phyloP scores from a whole-genome alignment of 2,888 invertebrate genomes.

The Muschampia plurimacula region DNA sequence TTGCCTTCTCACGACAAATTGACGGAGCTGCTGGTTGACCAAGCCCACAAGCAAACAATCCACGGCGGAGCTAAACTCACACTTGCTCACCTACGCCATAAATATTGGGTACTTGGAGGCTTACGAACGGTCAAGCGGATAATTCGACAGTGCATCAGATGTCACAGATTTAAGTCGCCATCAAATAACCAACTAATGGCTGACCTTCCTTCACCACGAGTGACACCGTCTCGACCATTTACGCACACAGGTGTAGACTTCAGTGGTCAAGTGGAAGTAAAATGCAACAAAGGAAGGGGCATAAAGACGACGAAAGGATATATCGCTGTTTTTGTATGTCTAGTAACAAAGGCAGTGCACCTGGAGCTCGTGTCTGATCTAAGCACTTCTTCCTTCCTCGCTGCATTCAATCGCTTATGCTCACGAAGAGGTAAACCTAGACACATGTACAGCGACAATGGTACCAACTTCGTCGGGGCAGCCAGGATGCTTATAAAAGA shows the following conservation, averaged over 20 bases:
- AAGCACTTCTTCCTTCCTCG: constrained; percentile 35
- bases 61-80: constrained; percentile 44
- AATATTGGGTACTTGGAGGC: constrained; percentile 43
- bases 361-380: constrained; percentile 21
- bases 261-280: constrained; percentile 39
- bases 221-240: constrained; percentile 39
- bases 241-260: constrained; percentile 42
- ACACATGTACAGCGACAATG: no score
- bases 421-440: constrained; percentile 29
- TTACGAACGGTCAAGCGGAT: constrained; percentile 34
- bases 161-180: constrained; percentile 31
- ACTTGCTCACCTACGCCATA: constrained; percentile 38
- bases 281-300: constrained; percentile 21
- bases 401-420: constrained; percentile 35
- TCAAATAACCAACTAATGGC: constrained; percentile 43
- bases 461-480: no score
- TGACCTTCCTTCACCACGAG: constrained; percentile 40
- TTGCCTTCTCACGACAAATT: constrained; percentile 35
- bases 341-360: no score
- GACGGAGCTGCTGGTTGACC: constrained; percentile 40
- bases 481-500: neutral
- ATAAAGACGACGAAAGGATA: constrained; percentile 17
- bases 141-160: constrained; percentile 36
- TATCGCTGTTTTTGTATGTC: no score
- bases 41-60: constrained; percentile 43